phyloP scores from a whole-genome alignment of 2,113 vertebrate species.

The Brachyhypopomus occidentalis region DNA sequence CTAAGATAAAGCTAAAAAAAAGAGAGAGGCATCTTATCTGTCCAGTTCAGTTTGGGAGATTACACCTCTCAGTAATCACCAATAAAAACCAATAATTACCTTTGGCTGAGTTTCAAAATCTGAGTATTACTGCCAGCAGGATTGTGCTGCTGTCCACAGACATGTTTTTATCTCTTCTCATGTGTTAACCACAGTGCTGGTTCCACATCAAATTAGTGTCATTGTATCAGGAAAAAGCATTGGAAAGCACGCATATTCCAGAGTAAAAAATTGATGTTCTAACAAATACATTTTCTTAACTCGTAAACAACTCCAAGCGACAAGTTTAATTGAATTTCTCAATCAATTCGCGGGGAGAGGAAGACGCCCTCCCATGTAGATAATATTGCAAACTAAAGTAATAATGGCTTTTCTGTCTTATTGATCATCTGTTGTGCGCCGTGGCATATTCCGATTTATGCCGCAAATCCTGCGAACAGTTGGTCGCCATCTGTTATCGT shows the following conservation, averaged over 20 bases:
- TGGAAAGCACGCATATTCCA: conserved; percentile 18
- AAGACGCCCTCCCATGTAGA: conserved; percentile 45
- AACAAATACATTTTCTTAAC: conserved; percentile 51
- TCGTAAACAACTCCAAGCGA: conserved; percentile 50
- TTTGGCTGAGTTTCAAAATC: conserved; percentile 8
- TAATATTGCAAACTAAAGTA: conserved; percentile 45
- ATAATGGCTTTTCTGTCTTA: conserved; percentile 52
- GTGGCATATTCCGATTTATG: conserved; percentile 23
- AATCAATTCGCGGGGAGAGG: conserved; percentile 51
- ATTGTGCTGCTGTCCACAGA: conserved; percentile 10
- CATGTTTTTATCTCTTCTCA: conserved; percentile 1
- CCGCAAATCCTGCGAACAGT: conserved; percentile 43
- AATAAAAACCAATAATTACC: conserved; percentile 5
- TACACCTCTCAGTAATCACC: background rate
- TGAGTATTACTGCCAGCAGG: background rate
- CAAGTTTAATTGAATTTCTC: conserved; percentile 56
- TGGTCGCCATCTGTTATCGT: conserved; percentile 48
- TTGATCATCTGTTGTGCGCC: conserved; percentile 48
- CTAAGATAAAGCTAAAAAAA: background rate
- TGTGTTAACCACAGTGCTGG: background rate
- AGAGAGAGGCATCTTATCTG: background rate
- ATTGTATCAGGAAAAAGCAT: conserved; percentile 24
- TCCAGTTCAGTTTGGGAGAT: background rate
- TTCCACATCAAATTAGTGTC: conserved; percentile 25
- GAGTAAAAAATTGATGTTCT: conserved; percentile 26